Percentiles rank a stretch among this genome's conserved stretches.
Evolutionary conservation across 2,797 vertebrate genomes (phyloP).

Genomic region (Gambelia wislizenii): DNA sequence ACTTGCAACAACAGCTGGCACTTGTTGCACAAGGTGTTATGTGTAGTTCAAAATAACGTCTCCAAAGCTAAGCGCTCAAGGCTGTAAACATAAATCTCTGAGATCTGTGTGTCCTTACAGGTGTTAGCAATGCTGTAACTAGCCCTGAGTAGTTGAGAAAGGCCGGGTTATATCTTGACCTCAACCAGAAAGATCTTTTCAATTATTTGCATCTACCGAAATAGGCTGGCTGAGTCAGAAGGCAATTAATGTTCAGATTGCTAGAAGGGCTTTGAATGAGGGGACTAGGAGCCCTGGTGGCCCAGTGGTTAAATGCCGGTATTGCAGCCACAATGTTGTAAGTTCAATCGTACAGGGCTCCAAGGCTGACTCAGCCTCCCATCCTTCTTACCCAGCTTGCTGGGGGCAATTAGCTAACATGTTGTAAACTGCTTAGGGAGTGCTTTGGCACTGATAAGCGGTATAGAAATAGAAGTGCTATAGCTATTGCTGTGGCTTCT

Average conservation of each 20-base stretch:
- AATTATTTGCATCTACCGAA: neutral
- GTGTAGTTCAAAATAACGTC: neutral
- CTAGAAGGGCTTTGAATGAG: neutral
- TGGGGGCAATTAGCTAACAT: no score
- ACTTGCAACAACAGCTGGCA: conserved; percentile 36
- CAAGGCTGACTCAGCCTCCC: no score
- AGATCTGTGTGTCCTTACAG: fast-evolving
- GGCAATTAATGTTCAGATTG: neutral
- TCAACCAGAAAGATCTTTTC: neutral
- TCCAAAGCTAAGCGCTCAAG: neutral
- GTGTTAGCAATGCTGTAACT: no score
- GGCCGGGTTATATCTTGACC: neutral
- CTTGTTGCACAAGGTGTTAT: fast-evolving
- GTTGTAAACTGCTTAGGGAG: no score
- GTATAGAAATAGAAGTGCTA: no score
- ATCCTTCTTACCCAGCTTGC: no score
- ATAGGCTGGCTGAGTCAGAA: neutral
- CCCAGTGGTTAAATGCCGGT: no score
- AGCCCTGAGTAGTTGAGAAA: neutral
- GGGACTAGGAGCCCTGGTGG: no score
- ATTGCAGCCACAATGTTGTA: no score
- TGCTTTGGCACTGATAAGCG: no score
- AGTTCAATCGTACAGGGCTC: no score
- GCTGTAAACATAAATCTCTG: neutral
- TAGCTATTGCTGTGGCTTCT: neutral